Evolutionary conservation across 2,888 invertebrate genomes (phyloP).

Genomic region (Cataglyphis altisquamis): DNA sequence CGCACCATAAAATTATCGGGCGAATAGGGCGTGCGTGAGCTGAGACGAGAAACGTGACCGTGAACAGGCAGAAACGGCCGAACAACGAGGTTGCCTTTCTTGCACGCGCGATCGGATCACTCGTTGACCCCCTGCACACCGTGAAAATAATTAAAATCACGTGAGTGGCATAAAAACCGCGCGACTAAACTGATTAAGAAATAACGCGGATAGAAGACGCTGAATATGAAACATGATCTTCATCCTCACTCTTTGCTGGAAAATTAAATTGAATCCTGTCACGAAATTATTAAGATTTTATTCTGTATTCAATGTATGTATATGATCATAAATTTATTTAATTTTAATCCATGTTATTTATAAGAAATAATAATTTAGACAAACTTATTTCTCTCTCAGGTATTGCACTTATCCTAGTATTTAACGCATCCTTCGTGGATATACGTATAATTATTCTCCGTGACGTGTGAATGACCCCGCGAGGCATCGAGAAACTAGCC

Average conservation of each 20-base stretch:
- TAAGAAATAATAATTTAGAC: neutral
- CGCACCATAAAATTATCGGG: constrained; percentile 69
- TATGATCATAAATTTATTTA: neutral
- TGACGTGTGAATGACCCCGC: constrained; percentile 40
- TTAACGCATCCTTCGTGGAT: neutral
- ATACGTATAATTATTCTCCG: constrained; percentile 8
- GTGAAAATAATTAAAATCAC: constrained; percentile 61
- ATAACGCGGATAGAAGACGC: neutral
- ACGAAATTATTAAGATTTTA: neutral
- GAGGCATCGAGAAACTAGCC: constrained; percentile 53
- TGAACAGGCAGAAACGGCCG: constrained; percentile 54
- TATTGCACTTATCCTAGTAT: neutral
- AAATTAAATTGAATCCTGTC: neutral
- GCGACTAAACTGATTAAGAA: constrained; percentile 25
- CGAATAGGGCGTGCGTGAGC: constrained; percentile 56
- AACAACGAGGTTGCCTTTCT: constrained; percentile 59
- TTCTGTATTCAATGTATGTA: neutral
- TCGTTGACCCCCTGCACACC: constrained; percentile 55
- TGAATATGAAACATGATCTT: neutral
- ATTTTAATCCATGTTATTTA: neutral
- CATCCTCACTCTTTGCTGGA: neutral
- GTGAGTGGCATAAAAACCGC: constrained; percentile 41
- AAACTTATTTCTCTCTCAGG: neutral
- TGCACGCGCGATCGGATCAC: constrained; percentile 42
- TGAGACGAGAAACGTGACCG: constrained; percentile 63